Conservation (phyloP, 2,797 vertebrate genomes). For the Sebastiscus tertius region DNA sequence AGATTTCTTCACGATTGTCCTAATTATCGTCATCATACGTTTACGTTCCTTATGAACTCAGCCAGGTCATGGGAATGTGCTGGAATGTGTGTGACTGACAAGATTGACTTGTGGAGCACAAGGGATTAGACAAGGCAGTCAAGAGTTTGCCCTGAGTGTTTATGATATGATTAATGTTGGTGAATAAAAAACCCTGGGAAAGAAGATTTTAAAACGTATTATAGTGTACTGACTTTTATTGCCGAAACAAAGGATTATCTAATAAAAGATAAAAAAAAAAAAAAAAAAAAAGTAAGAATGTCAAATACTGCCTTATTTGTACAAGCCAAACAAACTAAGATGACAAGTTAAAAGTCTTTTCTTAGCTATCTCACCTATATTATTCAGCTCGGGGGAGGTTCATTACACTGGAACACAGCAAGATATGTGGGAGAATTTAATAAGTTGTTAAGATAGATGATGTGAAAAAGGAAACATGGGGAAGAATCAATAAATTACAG, state of each 20-base stretch:
- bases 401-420: neutral
- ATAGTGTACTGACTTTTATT: neutral
- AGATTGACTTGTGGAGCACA: conserved; percentile 31
- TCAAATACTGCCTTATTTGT: neutral
- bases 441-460: neutral
- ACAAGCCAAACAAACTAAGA: neutral
- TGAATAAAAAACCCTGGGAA: conserved; percentile 9
- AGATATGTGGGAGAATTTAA: neutral
- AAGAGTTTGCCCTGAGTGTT: conserved; percentile 23
- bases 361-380: neutral
- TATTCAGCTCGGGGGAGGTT: neutral
- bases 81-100: conserved; percentile 46
- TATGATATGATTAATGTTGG: conserved; percentile 20
- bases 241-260: neutral
- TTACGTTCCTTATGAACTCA: conserved; percentile 34
- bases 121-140: conserved; percentile 21
- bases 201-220: neutral
- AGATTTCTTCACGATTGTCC: conserved; percentile 49
- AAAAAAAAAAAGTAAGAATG: neutral
- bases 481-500: conserved; percentile 20
- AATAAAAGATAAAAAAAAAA: neutral
- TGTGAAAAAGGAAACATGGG: neutral
- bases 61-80: conserved; percentile 53
- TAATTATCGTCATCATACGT: conserved; percentile 43
- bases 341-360: neutral